phyloP scores from a whole-genome alignment of 2,888 invertebrate species.

The Drosophila subsilvestris region DNA sequence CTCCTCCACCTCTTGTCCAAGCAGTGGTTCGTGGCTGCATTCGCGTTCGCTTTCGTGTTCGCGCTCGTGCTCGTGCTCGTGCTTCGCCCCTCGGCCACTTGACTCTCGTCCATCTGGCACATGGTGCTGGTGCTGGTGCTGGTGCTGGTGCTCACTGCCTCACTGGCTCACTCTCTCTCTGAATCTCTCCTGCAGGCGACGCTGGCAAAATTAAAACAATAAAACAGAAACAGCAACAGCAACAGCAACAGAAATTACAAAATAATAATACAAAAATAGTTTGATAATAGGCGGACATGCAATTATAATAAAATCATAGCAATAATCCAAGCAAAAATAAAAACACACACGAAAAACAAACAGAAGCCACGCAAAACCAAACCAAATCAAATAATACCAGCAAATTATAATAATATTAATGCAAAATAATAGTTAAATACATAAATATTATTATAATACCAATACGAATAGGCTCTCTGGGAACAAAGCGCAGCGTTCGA shows the following conservation, averaged over 20 bases:
- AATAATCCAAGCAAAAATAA: slow-evolving; percentile 11
- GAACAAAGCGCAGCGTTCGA: slow-evolving; percentile 44
- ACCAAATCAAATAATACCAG: slow-evolving; percentile 12
- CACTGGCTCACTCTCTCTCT: not conserved
- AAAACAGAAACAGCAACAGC: slow-evolving; percentile 42
- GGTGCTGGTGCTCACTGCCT: not conserved
- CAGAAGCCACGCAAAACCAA: slow-evolving; percentile 9
- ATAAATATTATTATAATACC: not conserved
- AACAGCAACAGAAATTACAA: slow-evolving; percentile 28
- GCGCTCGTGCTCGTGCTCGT: not conserved
- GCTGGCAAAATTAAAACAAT: slow-evolving; percentile 46
- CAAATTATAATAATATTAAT: slow-evolving; percentile 7
- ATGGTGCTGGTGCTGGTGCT: no score
- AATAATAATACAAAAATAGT: slow-evolving; percentile 17
- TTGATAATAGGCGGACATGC: slow-evolving; percentile 22
- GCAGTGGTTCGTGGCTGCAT: not conserved
- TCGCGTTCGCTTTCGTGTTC: not conserved
- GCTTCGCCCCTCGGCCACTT: not conserved
- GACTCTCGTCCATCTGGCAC: not conserved
- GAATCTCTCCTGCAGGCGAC: slow-evolving; percentile 42
- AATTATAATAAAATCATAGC: slow-evolving; percentile 25
- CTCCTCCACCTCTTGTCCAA: not conserved
- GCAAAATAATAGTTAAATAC: not conserved
- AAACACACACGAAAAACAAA: slow-evolving; percentile 22
- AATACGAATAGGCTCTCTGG: slow-evolving; percentile 46